Evolutionary conservation across 2,888 invertebrate genomes (phyloP).

Genomic region (Gibbula magus): DNA sequence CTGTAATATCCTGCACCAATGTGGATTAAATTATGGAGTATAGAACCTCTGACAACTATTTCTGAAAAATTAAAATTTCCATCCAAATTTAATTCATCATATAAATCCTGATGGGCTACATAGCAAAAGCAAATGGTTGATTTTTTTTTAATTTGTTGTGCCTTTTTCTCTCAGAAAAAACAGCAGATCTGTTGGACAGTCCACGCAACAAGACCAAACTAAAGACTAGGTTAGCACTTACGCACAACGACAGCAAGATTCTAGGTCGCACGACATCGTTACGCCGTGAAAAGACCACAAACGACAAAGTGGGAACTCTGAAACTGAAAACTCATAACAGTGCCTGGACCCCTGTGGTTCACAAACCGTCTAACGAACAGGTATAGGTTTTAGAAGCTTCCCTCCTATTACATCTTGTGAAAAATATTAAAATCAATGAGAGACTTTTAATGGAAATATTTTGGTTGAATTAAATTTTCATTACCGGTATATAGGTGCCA

Average conservation of each 20-base stretch:
- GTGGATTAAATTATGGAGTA: too few species aligned
- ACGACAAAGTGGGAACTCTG: slow-evolving; percentile 59
- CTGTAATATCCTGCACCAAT: too few species aligned
- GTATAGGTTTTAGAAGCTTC: slow-evolving; percentile 40
- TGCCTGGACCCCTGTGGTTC: slow-evolving; percentile 72
- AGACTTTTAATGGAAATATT: background rate
- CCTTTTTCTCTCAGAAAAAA: background rate
- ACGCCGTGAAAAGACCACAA: slow-evolving; percentile 58
- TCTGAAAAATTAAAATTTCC: too few species aligned
- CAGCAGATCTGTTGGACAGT: background rate
- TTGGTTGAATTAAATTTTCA: background rate
- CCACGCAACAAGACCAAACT: slow-evolving; percentile 35
- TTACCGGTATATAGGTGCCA: background rate
- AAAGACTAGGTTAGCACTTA: slow-evolving; percentile 53
- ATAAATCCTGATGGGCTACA: too few species aligned
- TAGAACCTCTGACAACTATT: too few species aligned
- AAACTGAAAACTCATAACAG: slow-evolving; percentile 70
- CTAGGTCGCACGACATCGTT: slow-evolving; percentile 62
- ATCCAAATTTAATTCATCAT: too few species aligned
- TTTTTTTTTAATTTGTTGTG: too few species aligned
- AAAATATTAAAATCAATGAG: background rate
- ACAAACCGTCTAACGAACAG: slow-evolving; percentile 73
- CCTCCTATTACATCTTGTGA: background rate
- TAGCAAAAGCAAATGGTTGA: too few species aligned
- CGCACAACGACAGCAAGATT: slow-evolving; percentile 65